phyloP scores from a whole-genome alignment of 2,888 invertebrate species.

The Drosophila rubida region DNA sequence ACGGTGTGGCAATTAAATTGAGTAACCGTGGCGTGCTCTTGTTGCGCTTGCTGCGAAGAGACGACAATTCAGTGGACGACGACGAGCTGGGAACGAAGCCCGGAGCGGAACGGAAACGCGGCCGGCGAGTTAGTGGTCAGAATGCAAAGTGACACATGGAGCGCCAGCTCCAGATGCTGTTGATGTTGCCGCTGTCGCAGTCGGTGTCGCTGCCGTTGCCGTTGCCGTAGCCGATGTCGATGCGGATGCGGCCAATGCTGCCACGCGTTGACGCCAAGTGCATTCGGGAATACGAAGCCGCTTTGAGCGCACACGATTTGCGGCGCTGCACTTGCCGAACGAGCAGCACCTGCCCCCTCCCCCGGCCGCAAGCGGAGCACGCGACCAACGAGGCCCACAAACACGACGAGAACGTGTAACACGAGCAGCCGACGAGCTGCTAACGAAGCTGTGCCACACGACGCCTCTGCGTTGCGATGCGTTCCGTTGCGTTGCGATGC shows the following conservation, averaged over 20 bases:
- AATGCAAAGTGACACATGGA: slow-evolving; percentile 83
- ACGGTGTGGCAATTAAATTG: not conserved
- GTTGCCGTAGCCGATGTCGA: slow-evolving; percentile 22
- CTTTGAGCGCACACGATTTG: slow-evolving; percentile 54
- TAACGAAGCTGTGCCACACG: slow-evolving; percentile 42
- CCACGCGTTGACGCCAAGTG: slow-evolving; percentile 52
- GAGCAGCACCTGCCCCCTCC: not conserved
- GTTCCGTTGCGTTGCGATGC: too few species aligned
- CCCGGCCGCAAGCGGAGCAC: slow-evolving; percentile 10
- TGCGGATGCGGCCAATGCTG: slow-evolving; percentile 56
- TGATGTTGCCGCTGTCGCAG: slow-evolving; percentile 18
- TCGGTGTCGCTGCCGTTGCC: slow-evolving; percentile 22
- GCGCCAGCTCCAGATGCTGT: slow-evolving; percentile 54
- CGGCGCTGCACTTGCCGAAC: slow-evolving; percentile 56
- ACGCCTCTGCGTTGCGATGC: not conserved
- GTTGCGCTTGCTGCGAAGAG: slow-evolving; percentile 41
- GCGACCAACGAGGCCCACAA: slow-evolving; percentile 46
- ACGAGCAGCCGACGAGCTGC: slow-evolving; percentile 18
- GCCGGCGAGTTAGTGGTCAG: slow-evolving; percentile 84
- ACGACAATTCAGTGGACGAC: slow-evolving; percentile 24
- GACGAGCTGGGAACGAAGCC: slow-evolving; percentile 15
- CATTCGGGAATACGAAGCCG: slow-evolving; percentile 54
- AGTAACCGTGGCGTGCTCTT: slow-evolving; percentile 15
- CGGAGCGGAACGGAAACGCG: slow-evolving; percentile 81
- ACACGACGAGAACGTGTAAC: slow-evolving; percentile 37